Evolutionary conservation across 2,888 invertebrate genomes (phyloP), one percentile per base, ranked within the genome.

Genomic region (Spodoptera littoralis): DNA sequence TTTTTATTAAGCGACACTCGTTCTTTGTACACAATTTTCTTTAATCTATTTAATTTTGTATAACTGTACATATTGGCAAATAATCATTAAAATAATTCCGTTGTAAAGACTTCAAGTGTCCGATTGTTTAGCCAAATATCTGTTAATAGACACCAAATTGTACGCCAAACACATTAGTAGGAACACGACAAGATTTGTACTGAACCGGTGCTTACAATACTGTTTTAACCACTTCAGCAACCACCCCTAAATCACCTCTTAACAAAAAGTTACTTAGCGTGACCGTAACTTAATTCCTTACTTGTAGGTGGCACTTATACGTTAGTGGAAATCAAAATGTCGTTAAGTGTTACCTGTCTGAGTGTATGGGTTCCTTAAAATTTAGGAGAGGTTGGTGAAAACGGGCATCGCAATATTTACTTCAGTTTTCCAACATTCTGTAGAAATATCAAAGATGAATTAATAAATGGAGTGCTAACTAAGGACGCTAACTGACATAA

Each of bases 161-260:
- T 46, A 5, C 9, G 22, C 47, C 13, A 52, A 69, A 46, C 30
- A 36, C n/a, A 24, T 24, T 57, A 60, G 45, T 42, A 11, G 54
- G n/a, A 36, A 24, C 24, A 24, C 6, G 9, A 43, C n/a, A 50
- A 44, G 36, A 50, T 67, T 67, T 45, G 46, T 44, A 68, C 53
- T 46, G 18, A 24, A 57, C 46, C 44, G 50, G 42, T 53, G 47
- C 11, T 36, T 13, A 55, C 12, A 24, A 52, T 22, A 22, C 22
- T 12, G 4, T 47, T 2, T 47, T 47, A 30, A 47, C 24, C 9
- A 24, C 11, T 11, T 47, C 8, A 18, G 1, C 18, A 18, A 18
- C 18, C 18, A 18, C 18, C 18, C 18, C 18, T 18, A 18, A 18
- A 18, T 18, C 18, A 18, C 2, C 18, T 18, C 18, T 18, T 18